Conservation (phyloP, 1,140 invertebrate genomes). For the Dreissena polymorpha region DNA sequence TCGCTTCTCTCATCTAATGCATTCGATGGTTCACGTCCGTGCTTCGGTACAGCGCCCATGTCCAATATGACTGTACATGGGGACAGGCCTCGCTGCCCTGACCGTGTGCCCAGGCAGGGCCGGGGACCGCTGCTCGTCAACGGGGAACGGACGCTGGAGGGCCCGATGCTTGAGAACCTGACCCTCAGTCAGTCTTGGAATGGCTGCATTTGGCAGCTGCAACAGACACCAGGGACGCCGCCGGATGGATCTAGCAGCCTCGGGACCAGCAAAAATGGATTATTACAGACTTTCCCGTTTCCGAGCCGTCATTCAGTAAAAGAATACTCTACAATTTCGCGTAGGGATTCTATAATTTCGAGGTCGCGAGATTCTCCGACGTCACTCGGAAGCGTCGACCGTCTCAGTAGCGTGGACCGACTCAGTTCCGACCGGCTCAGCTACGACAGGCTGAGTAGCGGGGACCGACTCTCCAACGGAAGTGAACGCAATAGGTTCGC, state of each 20-base stretch:
- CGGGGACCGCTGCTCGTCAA: slow-evolving; percentile 40
- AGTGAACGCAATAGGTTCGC: slow-evolving; percentile 46
- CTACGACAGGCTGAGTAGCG: slow-evolving; percentile 30
- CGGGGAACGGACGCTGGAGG: slow-evolving; percentile 40
- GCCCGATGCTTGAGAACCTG: slow-evolving; percentile 42
- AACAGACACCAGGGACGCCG: slow-evolving; percentile 4
- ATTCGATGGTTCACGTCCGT: neutral
- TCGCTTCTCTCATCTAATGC: too few species aligned
- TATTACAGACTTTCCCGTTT: slow-evolving; percentile 41
- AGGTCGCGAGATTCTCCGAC: slow-evolving; percentile 50
- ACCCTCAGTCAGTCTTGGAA: slow-evolving; percentile 53
- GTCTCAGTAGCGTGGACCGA: slow-evolving; percentile 43
- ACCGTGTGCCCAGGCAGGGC: slow-evolving; percentile 15
- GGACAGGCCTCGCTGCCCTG: slow-evolving; percentile 34
- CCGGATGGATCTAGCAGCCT: neutral
- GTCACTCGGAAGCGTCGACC: slow-evolving; percentile 40
- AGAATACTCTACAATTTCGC: neutral
- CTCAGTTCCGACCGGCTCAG: slow-evolving; percentile 36
- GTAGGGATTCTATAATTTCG: slow-evolving; percentile 25
- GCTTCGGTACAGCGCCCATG: slow-evolving; percentile 34
- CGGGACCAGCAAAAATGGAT: slow-evolving; percentile 17
- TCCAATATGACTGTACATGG: slow-evolving; percentile 56
- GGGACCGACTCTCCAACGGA: slow-evolving; percentile 42
- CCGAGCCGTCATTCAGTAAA: slow-evolving; percentile 7
- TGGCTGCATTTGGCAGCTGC: slow-evolving; percentile 52